Evolutionary conservation across 64 coral and sea anemone species (phyloP).

Genomic region (Stichodactyla mertensii): DNA sequence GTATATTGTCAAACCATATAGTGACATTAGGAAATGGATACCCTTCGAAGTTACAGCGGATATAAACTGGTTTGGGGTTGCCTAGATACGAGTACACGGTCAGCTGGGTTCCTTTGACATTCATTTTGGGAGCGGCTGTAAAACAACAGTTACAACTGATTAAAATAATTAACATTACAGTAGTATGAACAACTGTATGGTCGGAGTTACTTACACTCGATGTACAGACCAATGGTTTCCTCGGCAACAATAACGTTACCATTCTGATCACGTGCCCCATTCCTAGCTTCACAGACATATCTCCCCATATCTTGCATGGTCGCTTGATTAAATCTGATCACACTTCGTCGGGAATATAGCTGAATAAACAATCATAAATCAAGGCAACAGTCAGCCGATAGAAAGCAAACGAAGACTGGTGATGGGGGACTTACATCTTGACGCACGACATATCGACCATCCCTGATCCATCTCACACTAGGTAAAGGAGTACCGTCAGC

Average conservation of each 20-base stretch:
- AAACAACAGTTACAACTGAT: not conserved
- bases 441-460: conserved; percentile 29
- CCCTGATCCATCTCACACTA: conserved; percentile 28
- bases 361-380: not conserved
- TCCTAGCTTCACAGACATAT: conserved; percentile 44
- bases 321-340: conserved; percentile 22
- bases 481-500: conserved; percentile 23
- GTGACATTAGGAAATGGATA: conserved; percentile 34
- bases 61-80: conserved; percentile 27
- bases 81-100: conserved; percentile 41
- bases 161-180: not conserved
- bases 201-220: conserved; percentile 27
- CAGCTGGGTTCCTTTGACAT: not conserved
- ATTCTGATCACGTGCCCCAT: conserved; percentile 27
- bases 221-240: not conserved
- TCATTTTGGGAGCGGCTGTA: not conserved
- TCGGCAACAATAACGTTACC: conserved; percentile 24
- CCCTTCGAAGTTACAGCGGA: conserved; percentile 34
- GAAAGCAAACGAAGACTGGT: not conserved
- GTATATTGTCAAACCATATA: conserved; percentile 24
- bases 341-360: not conserved
- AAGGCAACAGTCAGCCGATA: not conserved
- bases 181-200: not conserved
- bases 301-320: conserved; percentile 26
- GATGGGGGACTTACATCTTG: not conserved